Evolutionary conservation across 2,797 vertebrate genomes (phyloP).

Genomic region (Neopelma chrysocephalum): DNA sequence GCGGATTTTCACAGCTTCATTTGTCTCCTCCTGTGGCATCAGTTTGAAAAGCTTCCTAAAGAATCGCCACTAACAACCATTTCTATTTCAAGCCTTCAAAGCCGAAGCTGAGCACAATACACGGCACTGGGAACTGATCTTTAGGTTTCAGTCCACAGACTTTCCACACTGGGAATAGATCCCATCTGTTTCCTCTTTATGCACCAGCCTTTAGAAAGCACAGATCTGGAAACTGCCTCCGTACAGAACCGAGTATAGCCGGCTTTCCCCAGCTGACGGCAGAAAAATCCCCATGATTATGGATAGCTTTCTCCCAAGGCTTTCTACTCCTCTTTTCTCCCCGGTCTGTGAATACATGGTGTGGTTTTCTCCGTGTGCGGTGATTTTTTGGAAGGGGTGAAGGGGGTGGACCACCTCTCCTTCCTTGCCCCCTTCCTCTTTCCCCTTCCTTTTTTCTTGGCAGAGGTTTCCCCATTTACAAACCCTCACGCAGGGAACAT

Average conservation of each 20-base stretch:
- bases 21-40: slow-evolving; percentile 62
- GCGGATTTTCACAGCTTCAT: slow-evolving; percentile 70
- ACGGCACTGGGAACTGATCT: slow-evolving; percentile 67
- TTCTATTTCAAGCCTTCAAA: slow-evolving; percentile 72
- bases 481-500: slow-evolving; percentile 2
- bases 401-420: neutral
- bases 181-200: slow-evolving; percentile 71
- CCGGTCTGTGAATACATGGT: neutral
- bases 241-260: neutral
- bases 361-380: neutral
- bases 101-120: slow-evolving; percentile 68
- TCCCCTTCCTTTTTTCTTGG: neutral
- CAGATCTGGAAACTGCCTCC: slow-evolving; percentile 53
- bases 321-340: neutral
- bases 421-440: neutral
- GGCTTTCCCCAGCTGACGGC: slow-evolving; percentile 20
- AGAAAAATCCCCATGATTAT: slow-evolving; percentile 24
- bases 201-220: slow-evolving; percentile 57
- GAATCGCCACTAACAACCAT: slow-evolving; percentile 58
- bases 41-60: slow-evolving; percentile 67
- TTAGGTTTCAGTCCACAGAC: slow-evolving; percentile 71
- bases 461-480: neutral
- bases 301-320: neutral
- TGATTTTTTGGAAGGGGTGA: neutral
- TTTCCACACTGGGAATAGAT: slow-evolving; percentile 68